Evolutionary conservation across 92 coral and sea anemone species (phyloP), one percentile per base, ranked within the genome.

Genomic region (Epizoanthus stellaris): DNA sequence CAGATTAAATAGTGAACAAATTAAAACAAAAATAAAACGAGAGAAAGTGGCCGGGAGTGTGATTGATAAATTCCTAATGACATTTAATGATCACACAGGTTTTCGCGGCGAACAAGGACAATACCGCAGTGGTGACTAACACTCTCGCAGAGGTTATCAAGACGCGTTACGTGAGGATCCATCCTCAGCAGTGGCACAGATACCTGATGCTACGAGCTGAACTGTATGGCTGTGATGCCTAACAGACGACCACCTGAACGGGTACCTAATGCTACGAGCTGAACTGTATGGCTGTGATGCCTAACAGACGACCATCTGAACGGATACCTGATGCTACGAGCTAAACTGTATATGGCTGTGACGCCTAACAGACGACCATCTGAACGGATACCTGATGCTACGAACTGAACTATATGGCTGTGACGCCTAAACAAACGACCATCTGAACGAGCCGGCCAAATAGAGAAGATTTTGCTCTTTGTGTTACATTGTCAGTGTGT

Each of bases 131-230:
- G 40, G 71, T 77, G 25, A 12, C 9, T n/a, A 77, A 77, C 39
- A 62, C 70, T 13, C 59, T 77, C 65, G 56, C 82, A 17, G 59
- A 77, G 30, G 60, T 7, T n/a, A 40, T 77, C 54, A 77, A 59
- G 39, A 14, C 82, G 58, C 66, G 82, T 38, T 77, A 77, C 38
- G 42, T 77, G 21, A 77, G 70, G 58, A 40, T 77, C 42, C 82
- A 77, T 20, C 82, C 82, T 8, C 10, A 5, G 10, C 15, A 6
- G 0, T 77, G 82, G 82, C 1, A n/a, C 14, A 40, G 70, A 12
- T 61, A 77, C 63, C n/a, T 77, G 40, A 40, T 62, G 70, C 70
- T 77, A 4, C 71, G 82, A 39, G 71, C 71, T 19, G 82, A 77
- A 62, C 69, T 77, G 49, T 77, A 77, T 25, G 70, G 70, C 19